Base-by-base conservation (phyloP, 2,888 invertebrate genomes). In the Spatulosminthurus flaviceps region DNA sequence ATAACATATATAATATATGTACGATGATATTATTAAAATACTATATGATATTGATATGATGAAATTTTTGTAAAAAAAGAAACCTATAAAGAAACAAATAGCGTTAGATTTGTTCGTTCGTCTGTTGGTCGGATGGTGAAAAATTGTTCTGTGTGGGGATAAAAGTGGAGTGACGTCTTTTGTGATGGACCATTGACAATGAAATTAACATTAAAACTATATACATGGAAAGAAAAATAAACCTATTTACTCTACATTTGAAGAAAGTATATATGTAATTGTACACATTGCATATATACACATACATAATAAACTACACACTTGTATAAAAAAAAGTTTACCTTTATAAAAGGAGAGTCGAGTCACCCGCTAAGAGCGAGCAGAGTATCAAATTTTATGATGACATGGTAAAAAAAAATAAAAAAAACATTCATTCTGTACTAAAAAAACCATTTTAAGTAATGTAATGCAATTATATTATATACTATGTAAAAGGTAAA, bases 121-220 rank as follows among this genome's bases (percentile, higher is more conserved):
- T 51, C 51, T 51, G 51, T 51, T 4, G 51, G 51, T 51, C 51
- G 51, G 51, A 11, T 51, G 51, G 51, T n/a, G n/a, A n/a, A n/a
- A n/a, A n/a, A n/a, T 51, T 51, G 51, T 51, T 51, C 51, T 51
- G 51, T 51, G 9, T 5, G 51, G 51, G n/a, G n/a, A n/a, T n/a
- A n/a, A n/a, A n/a, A 51, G 51, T 51, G 51, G 51, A 51, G 51
- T 51, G 51, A 51, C 51, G 51, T 51, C n/a, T 51, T 51, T 51
- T 51, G 51, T 51, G 51, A 51, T 51, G 51, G 51, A 51, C 51
- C 51, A 51, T 51, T 51, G 51, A 51, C 51, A 51, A 51, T 51
- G 51, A 13, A 51, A 51, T 51, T 51, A 51, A 51, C 16, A 51
- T 51, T 9, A 41, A 41, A 41, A 7, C 41, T 41, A 41, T 41